Evolutionary conservation across 2,797 vertebrate genomes (phyloP).

Genomic region (Poecile montanus): DNA sequence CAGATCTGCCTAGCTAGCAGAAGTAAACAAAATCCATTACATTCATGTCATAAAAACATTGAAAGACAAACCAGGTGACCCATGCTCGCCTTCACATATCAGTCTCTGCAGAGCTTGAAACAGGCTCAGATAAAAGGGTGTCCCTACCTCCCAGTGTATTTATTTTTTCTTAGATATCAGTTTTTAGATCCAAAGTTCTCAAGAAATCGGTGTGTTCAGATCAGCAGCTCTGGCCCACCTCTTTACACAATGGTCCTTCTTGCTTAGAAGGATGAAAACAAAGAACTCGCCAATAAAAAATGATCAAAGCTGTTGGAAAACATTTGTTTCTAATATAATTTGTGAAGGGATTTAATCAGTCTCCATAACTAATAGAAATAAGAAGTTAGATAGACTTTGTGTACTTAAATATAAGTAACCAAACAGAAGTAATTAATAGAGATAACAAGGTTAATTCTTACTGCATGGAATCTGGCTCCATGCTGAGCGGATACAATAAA

Average conservation of each 20-base stretch:
- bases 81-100: neutral
- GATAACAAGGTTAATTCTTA: neutral
- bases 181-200: neutral
- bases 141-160: neutral
- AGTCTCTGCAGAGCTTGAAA: neutral
- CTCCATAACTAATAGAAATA: neutral
- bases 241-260: neutral
- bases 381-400: neutral
- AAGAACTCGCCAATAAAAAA: neutral
- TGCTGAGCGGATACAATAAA: neutral
- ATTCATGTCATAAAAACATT: neutral
- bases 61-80: neutral
- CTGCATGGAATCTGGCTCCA: neutral
- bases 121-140: neutral
- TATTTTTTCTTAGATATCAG: neutral
- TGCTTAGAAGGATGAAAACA: constrained; percentile 14
- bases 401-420: neutral
- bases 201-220: neutral
- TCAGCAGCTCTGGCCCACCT: neutral
- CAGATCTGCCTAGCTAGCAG: neutral
- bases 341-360: constrained; percentile 27
- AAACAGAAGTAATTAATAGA: constrained; percentile 5
- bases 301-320: constrained; percentile 30
- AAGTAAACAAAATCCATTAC: neutral
- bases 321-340: constrained; percentile 35